Evolutionary conservation across 2,797 vertebrate genomes (phyloP).

Genomic region (Peromyscus eremicus): DNA sequence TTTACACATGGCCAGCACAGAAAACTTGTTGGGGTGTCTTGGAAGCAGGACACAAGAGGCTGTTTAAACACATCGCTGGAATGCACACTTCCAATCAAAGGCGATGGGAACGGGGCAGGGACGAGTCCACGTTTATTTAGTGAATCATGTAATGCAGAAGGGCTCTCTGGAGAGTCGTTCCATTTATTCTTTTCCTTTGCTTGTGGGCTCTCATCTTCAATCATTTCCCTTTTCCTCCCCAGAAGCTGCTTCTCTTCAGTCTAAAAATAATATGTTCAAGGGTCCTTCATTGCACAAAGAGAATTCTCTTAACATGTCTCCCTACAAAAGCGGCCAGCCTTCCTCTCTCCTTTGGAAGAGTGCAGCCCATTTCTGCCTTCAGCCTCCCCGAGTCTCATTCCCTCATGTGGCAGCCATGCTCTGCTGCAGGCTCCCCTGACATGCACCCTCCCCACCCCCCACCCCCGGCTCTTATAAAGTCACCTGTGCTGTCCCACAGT

Average conservation of each 20-base stretch:
- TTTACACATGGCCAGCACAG: background rate
- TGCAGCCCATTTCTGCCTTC: background rate
- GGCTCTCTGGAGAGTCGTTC: conserved; percentile 58
- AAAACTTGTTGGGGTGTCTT: background rate
- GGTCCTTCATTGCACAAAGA: conserved; percentile 21
- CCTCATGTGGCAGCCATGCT: background rate
- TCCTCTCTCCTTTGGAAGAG: background rate
- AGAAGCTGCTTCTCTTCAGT: conserved; percentile 57
- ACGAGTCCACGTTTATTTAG: conserved; percentile 55
- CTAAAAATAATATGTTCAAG: conserved; percentile 67
- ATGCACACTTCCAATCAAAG: conserved; percentile 35
- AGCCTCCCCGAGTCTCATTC: background rate
- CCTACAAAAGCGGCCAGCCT: background rate
- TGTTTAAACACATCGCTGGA: background rate
- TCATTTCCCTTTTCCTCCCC: conserved; percentile 42
- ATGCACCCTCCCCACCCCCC: background rate
- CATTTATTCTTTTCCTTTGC: conserved; percentile 49
- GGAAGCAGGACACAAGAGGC: background rate
- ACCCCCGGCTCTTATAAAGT: background rate
- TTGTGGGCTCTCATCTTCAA: conserved; percentile 62
- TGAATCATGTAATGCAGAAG: conserved; percentile 41
- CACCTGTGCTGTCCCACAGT: background rate
- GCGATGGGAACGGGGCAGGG: conserved; percentile 37
- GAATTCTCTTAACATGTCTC: conserved; percentile 40
- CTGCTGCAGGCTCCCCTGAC: background rate